Evolutionary conservation across 1,140 invertebrate genomes (phyloP), one percentile per base, ranked within the genome.

Genomic region (Pseudomyrmex pallidus): DNA sequence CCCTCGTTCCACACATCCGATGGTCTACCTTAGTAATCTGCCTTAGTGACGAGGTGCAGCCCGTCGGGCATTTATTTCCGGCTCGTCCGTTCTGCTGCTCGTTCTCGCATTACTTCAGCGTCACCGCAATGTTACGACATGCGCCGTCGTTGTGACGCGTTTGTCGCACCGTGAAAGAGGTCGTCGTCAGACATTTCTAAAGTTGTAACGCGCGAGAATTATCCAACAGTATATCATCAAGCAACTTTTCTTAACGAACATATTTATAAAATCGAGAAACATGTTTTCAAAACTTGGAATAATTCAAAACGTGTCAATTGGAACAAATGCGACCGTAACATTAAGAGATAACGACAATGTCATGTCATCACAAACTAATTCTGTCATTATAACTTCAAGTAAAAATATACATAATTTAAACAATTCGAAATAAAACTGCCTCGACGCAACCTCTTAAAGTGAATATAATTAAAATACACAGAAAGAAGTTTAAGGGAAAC

Each of bases 61-160:
- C 54, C 54, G 73, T 48, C 68, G 68, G 67, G 86, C 56, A 66
- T 89, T 88, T 86, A 88, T 88, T 89, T 86, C 84, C 86, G 74
- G 80, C 56, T 88, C 83, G 84, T 83, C 64, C 62, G 63, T 87
- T 78, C 67, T 56, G 57, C n/a, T 52, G 57, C n/a, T 52, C 10
- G 82, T 70, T 74, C 57, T 59, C 83, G 74, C 67, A 63, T 88
- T 85, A 74, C 67, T 59, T 83, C 67, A 48, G 35, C 46, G n/a
- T 54, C 76, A 35, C 56, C 74, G 83, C 68, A 52, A 56, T 20
- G 56, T 67, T 74, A 63, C 64, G 74, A 67, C 66, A 66, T 46
- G 12, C 13, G 22, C 20, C 44, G 57, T 5, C 70, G 46, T 25
- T 25, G 22, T 54, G 61, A 56, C 20, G 9, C 13, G 17, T 59